Evolutionary conservation across 2,888 invertebrate species (phyloP).

Genomic region (Strigamia crassipes): DNA sequence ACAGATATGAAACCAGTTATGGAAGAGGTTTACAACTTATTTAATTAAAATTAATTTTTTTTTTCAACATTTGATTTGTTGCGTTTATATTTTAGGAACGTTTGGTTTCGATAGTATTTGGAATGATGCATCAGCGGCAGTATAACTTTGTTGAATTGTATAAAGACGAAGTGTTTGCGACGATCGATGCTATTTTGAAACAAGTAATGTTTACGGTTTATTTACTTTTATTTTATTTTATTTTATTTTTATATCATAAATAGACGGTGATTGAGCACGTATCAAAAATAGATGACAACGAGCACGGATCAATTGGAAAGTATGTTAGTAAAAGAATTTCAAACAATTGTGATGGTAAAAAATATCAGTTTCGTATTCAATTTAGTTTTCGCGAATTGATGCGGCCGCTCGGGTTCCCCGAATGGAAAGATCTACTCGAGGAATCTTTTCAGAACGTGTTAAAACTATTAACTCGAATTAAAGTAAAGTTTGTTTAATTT

Average conservation of each 20-base stretch:
- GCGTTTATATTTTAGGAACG: slow-evolving; percentile 69
- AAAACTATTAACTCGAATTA: slow-evolving; percentile 73
- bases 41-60: neutral
- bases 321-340: slow-evolving; percentile 17
- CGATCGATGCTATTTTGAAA: slow-evolving; percentile 85
- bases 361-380: slow-evolving; percentile 47
- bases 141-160: slow-evolving; percentile 83
- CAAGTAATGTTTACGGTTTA: slow-evolving; percentile 64
- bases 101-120: slow-evolving; percentile 84
- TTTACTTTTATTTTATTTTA: neutral
- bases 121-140: slow-evolving; percentile 83
- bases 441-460: slow-evolving; percentile 70
- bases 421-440: slow-evolving; percentile 72
- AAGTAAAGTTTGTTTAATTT: slow-evolving; percentile 58
- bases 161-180: slow-evolving; percentile 85
- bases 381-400: slow-evolving; percentile 66
- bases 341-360: neutral
- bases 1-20: slow-evolving; percentile 67
- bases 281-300: slow-evolving; percentile 58
- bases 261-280: slow-evolving; percentile 60
- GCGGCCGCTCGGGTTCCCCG: slow-evolving; percentile 68
- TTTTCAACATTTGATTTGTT: slow-evolving; percentile 47
- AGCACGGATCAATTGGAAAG: slow-evolving; percentile 52
- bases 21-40: slow-evolving; percentile 63
- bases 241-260: slow-evolving; percentile 48